Evolutionary conservation across 1,140 invertebrate genomes (phyloP).

Genomic region (Bombus soroeensis): DNA sequence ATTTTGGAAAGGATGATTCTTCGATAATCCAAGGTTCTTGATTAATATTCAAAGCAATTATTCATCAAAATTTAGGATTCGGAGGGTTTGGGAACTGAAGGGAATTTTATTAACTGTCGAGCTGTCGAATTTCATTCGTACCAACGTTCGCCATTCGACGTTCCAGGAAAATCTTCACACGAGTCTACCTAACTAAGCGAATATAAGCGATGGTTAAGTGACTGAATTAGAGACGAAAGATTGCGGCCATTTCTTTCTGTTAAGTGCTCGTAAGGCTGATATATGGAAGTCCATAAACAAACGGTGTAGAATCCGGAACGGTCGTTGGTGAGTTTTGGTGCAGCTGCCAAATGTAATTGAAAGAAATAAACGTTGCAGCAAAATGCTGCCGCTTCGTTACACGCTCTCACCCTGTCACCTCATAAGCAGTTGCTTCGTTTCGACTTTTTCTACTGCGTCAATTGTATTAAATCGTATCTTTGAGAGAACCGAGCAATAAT

Average conservation of each 20-base stretch:
- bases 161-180: conserved; percentile 4
- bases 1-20: too few species aligned
- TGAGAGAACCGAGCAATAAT: neutral
- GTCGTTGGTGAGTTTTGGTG: conserved; percentile 48
- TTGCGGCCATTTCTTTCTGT: conserved; percentile 67
- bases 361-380: conserved; percentile 65
- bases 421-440: neutral
- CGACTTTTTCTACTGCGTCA: neutral
- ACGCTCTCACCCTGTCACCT: neutral
- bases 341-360: conserved; percentile 69
- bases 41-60: too few species aligned
- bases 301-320: conserved; percentile 40
- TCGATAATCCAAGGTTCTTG: too few species aligned
- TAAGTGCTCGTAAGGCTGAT: conserved; percentile 68
- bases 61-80: too few species aligned
- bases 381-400: conserved; percentile 63
- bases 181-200: neutral
- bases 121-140: too few species aligned
- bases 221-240: conserved; percentile 67
- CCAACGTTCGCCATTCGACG: neutral
- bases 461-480: neutral
- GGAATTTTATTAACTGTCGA: neutral
- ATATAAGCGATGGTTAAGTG: conserved; percentile 57
- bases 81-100: too few species aligned
- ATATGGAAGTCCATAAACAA: conserved; percentile 64